These are phyloP conservation scores for Microctonus aethiopoides DNA, from an alignment of 2,888 invertebrate genomes.

Conservation along the genomic window DNA sequence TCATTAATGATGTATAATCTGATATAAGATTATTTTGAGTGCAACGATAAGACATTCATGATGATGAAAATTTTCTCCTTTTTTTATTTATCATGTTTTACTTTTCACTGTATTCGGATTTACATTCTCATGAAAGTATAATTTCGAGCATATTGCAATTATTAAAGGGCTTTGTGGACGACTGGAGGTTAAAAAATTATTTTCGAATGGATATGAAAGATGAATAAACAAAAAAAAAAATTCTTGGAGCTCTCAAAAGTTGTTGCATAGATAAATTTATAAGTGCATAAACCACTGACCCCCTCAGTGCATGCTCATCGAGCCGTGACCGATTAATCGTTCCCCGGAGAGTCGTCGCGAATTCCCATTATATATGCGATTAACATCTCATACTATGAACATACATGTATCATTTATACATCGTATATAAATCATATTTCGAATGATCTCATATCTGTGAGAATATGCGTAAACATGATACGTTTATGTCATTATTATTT, in stretches of 20 bases:
- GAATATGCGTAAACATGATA: not conserved
- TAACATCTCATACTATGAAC: not conserved
- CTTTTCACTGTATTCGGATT: not conserved
- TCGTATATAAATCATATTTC: not conserved
- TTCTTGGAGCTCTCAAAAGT: not conserved
- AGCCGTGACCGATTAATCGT: slow-evolving; percentile 24
- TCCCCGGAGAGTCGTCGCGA: slow-evolving; percentile 19
- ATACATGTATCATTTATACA: not conserved
- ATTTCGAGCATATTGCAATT: not conserved
- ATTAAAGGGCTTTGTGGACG: not conserved
- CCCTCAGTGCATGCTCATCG: slow-evolving; percentile 2
- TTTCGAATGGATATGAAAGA: not conserved
- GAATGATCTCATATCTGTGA: not conserved
- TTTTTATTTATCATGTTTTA: not conserved
- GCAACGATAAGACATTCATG: not conserved
- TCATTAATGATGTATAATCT: not conserved
- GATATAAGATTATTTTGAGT: not conserved
- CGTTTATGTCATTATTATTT: not conserved
- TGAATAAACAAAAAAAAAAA: not conserved
- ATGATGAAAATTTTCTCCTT: not conserved
- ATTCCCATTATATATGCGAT: slow-evolving; percentile 18
- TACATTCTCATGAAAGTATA: not conserved
- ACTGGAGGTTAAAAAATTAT: not conserved
- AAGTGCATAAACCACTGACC: slow-evolving; percentile 6
- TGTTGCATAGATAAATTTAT: not conserved